These are phyloP conservation scores for Stichopus chloronotus DNA, from an alignment of 35 echinoderm and acorn worm species.

Conservation along the genomic window DNA sequence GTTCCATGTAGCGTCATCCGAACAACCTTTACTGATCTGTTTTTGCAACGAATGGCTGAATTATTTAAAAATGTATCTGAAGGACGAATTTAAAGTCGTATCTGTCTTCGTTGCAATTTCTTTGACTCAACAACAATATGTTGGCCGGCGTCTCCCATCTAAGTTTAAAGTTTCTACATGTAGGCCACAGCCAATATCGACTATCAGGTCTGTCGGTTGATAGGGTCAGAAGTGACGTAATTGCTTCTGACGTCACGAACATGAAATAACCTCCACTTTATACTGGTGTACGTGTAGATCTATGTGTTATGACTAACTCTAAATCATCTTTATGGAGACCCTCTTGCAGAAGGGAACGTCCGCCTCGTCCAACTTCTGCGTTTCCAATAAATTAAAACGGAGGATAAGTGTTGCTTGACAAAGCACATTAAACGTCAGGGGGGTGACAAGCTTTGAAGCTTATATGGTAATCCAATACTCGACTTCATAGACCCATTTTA, in stretches of 20 bases:
- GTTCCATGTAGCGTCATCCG: too few relatives aligned
- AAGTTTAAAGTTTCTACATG: background rate
- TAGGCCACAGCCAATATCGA: slow-evolving; percentile 20
- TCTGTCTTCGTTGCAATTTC: too few relatives aligned
- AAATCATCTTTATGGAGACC: slow-evolving; percentile 27
- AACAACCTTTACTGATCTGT: too few relatives aligned
- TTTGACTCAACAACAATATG: too few relatives aligned
- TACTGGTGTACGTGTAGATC: background rate
- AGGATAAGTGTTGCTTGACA: slow-evolving; percentile 33
- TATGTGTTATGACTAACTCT: slow-evolving; percentile 38
- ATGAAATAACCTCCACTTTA: slow-evolving; percentile 9
- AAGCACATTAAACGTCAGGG: slow-evolving; percentile 30
- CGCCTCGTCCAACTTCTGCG: background rate
- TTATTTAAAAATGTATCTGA: too few relatives aligned
- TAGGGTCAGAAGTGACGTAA: slow-evolving; percentile 22
- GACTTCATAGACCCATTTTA: slow-evolving; percentile 11
- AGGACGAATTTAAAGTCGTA: too few relatives aligned
- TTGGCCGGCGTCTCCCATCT: too few relatives aligned
- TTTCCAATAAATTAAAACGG: slow-evolving; percentile 37
- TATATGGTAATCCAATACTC: slow-evolving; percentile 8
- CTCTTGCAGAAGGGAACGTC: slow-evolving; percentile 10
- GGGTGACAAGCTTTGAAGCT: background rate
- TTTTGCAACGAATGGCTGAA: too few relatives aligned
- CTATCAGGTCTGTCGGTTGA: background rate
- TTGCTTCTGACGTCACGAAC: slow-evolving; percentile 34